These are phyloP conservation scores for Automeris io DNA, from an alignment of 2,888 invertebrate genomes.

Conservation along the genomic window DNA sequence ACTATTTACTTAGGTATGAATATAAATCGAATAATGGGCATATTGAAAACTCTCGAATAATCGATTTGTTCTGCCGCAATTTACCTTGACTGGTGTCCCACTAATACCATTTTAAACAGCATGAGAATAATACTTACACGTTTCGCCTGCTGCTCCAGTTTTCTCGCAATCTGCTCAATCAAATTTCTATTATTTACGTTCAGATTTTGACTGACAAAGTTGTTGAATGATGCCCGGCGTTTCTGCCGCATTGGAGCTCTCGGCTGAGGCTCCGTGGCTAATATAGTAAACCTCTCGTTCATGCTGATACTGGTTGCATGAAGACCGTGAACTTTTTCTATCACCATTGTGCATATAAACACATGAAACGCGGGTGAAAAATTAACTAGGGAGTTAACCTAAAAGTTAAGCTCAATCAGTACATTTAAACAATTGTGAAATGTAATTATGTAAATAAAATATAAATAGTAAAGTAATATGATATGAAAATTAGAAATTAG, in stretches of 20 bases:
- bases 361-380: background rate
- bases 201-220: conserved; percentile 22
- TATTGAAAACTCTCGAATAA: too few species aligned
- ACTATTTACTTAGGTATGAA: too few species aligned
- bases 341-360: conserved; percentile 34
- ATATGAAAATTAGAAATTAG: conserved; percentile 13
- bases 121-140: conserved; percentile 43
- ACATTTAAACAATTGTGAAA: background rate
- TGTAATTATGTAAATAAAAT: background rate
- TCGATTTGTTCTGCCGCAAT: too few species aligned
- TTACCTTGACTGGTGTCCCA: too few species aligned
- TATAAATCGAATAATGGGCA: too few species aligned
- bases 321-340: conserved; percentile 59
- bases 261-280: conserved; percentile 27
- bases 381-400: conserved; percentile 7
- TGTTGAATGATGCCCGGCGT: conserved; percentile 24
- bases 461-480: conserved; percentile 15
- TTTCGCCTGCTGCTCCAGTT: conserved; percentile 39
- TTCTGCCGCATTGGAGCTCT: conserved; percentile 17
- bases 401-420: background rate
- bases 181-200: conserved; percentile 30
- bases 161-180: conserved; percentile 43
- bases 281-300: conserved; percentile 49
- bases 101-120: too few species aligned
- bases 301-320: conserved; percentile 60